These are phyloP conservation scores for Athalia rosae DNA, from an alignment of 2,888 invertebrate genomes.

Conservation along the genomic window DNA sequence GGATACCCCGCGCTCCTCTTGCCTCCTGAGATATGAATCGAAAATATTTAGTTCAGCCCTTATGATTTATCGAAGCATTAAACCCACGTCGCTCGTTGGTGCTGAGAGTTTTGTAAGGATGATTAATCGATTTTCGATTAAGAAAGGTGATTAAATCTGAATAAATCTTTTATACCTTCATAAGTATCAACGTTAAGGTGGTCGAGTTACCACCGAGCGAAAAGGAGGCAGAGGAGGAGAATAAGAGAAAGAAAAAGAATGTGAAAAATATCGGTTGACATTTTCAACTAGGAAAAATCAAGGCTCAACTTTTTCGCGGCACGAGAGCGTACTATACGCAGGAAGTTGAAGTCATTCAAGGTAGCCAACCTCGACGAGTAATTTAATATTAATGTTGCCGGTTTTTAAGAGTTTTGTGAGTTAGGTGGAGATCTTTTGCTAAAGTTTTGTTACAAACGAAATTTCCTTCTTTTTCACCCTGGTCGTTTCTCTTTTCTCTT, in stretches of 20 bases:
- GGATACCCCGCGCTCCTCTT: not conserved
- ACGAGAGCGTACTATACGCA: slow-evolving; percentile 7
- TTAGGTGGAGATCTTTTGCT: slow-evolving; percentile 18
- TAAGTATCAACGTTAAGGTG: not conserved
- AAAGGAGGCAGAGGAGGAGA: not conserved
- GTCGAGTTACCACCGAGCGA: not conserved
- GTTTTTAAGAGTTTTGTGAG: slow-evolving; percentile 38
- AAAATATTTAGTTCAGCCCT: slow-evolving; percentile 35
- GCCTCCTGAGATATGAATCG: slow-evolving; percentile 1
- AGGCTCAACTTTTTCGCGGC: slow-evolving; percentile 7
- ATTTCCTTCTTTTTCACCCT: slow-evolving; percentile 1
- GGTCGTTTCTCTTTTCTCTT: not conserved
- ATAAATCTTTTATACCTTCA: slow-evolving; percentile 4
- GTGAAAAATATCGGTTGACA: slow-evolving; percentile 7
- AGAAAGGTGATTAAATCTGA: slow-evolving; percentile 37
- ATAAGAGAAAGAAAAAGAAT: not conserved
- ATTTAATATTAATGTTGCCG: slow-evolving; percentile 38
- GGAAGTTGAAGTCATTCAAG: slow-evolving; percentile 38
- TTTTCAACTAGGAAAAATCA: slow-evolving; percentile 31
- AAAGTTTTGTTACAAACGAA: slow-evolving; percentile 31
- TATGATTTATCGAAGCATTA: slow-evolving; percentile 36
- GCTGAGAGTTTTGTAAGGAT: slow-evolving; percentile 1
- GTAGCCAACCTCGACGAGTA: slow-evolving; percentile 42
- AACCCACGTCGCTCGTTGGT: not conserved
- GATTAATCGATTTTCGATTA: slow-evolving; percentile 39